These are phyloP conservation scores for Porites divaricata DNA, from an alignment of 92 coral and sea anemone species.

Conservation along the genomic window DNA sequence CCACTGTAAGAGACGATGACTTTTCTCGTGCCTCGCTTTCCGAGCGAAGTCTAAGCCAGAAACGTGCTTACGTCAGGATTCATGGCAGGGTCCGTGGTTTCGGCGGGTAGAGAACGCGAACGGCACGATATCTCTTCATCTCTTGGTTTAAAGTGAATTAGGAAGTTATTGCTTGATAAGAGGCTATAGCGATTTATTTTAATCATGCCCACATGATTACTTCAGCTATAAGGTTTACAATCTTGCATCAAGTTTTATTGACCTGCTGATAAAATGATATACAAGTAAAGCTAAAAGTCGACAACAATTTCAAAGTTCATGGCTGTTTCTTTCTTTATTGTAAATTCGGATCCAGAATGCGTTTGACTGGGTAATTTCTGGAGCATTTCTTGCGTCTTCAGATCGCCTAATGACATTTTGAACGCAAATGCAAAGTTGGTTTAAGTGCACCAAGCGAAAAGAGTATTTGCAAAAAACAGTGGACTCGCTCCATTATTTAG, in stretches of 20 bases:
- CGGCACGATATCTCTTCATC: too few species aligned
- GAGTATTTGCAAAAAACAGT: not conserved
- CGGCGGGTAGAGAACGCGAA: too few species aligned
- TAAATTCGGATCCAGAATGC: conserved; percentile 2
- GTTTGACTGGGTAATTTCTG: not conserved
- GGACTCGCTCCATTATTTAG: not conserved
- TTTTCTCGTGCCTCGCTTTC: too few species aligned
- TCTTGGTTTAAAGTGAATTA: too few species aligned
- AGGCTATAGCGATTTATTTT: too few species aligned
- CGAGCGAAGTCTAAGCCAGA: too few species aligned
- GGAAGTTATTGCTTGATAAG: too few species aligned
- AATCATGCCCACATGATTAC: too few species aligned
- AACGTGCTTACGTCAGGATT: too few species aligned
- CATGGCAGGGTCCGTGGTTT: too few species aligned
- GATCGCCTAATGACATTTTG: not conserved
- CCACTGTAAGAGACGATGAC: too few species aligned
- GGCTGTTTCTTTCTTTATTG: not conserved
- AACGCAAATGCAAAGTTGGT: not conserved
- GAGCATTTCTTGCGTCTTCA: not conserved
- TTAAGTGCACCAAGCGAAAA: not conserved
- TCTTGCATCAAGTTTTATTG: not conserved
- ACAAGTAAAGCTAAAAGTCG: not conserved
- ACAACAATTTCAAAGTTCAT: not conserved
- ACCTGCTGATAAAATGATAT: not conserved
- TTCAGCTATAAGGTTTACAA: too few species aligned